Base-by-base conservation (phyloP, 2,888 invertebrate genomes). In the Ecliptopera silaceata region DNA sequence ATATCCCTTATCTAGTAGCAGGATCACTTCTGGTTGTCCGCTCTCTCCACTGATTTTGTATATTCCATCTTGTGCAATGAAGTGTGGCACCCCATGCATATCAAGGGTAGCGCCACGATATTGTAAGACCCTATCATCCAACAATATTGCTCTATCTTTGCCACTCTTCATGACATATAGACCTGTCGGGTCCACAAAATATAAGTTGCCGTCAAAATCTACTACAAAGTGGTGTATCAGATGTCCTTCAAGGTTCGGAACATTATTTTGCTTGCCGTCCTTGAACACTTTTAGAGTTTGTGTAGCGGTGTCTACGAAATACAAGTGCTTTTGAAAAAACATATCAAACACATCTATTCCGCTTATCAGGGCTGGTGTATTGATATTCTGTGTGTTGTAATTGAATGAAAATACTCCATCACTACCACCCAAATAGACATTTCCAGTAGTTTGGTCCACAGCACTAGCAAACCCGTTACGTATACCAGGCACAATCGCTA, bases 391-490 rank as follows among this genome's bases (percentile, higher is more conserved):
- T 13, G 70, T 75, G 17, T 39, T 13, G 45, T 78, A 77, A 69
- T 80, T 79, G 66, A 77, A 85, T 56, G 70, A 69, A 61, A 70
- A 85, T 64, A 85, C 82, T n/a, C 84, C 84, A 43, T 82, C 74
- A 61, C 84, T 84, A 0, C 84, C 86, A 38, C 84, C 85, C 4
- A 86, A 73, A 58, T 75, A 86, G 4, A 81, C 78, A 10, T 65
- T 63, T 32, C 82, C 75, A 10, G 71, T 70, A 3, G 53, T 57
- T 26, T 79, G 76, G 52, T 85, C 78, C n/a, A 84, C 75, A 6
- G 86, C 80, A 62, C 81, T 82, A 8, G 85, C 82, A 36, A 80
- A 86, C 5, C 86, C 86, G 58, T 86, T 84, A 13, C 79, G 75
- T 50, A 86, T 79, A 56, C 77, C 74, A 31, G 80, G 79, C 50